A percentile compares a stretch with the other conserved stretches of the same genome.
Conservation (phyloP, 1,140 invertebrate species). For the Tetramorium simillimum region DNA sequence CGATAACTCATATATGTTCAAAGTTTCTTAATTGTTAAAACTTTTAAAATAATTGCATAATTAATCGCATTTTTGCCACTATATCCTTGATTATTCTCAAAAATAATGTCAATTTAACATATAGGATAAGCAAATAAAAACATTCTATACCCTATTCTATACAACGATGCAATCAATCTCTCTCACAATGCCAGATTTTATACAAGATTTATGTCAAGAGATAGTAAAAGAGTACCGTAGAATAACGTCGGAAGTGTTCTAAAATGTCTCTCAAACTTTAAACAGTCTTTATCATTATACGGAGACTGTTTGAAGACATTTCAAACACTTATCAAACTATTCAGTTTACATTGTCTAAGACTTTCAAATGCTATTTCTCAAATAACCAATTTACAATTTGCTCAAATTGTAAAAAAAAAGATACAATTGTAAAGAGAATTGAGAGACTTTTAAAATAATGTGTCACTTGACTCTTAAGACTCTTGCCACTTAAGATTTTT, state of each 20-base stretch:
- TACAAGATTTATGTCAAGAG: neutral
- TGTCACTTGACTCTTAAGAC: neutral
- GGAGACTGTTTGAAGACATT: neutral
- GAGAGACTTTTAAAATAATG: no score
- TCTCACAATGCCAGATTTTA: neutral
- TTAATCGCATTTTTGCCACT: neutral
- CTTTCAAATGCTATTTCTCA: neutral
- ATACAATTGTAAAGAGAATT: no score
- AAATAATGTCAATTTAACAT: constrained; percentile 6
- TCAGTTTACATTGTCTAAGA: neutral
- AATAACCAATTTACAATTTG: neutral
- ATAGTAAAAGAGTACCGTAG: neutral
- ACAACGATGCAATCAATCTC: no score
- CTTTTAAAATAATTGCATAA: neutral
- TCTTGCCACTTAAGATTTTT: neutral
- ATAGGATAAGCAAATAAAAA: no score
- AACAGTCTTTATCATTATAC: neutral
- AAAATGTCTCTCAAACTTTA: neutral
- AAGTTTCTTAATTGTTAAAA: neutral
- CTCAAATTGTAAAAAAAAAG: neutral
- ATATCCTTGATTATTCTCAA: neutral
- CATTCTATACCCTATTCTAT: no score
- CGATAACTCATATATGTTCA: neutral
- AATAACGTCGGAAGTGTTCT: neutral
- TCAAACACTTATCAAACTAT: neutral